Evolutionary conservation across 2,797 vertebrate species (phyloP).

Genomic region (Pipistrellus pipistrellus): DNA sequence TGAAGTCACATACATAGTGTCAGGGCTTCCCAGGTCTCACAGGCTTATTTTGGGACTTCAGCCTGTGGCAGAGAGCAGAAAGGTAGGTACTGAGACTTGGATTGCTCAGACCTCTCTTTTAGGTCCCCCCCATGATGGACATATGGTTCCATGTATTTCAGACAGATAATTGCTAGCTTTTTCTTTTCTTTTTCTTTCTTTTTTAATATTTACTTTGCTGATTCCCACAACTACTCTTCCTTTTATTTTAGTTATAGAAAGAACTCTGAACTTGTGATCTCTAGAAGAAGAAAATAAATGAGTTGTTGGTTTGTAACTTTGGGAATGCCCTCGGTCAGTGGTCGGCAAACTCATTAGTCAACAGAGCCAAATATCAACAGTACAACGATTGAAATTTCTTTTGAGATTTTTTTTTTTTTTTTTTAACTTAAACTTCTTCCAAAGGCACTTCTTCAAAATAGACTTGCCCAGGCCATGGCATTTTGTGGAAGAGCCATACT

Average conservation of each 20-base stretch:
- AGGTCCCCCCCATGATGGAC: not conserved
- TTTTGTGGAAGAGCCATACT: no score
- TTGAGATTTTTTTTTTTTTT: no score
- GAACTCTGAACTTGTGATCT: not conserved
- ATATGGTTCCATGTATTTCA: not conserved
- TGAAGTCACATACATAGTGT: slow-evolving; percentile 13
- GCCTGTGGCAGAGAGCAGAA: not conserved
- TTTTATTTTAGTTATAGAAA: slow-evolving; percentile 46
- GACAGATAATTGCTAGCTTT: not conserved
- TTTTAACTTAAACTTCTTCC: no score
- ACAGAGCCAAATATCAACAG: no score
- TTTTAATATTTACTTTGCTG: not conserved
- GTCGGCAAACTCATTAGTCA: no score
- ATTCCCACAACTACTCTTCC: not conserved
- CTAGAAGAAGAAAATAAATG: not conserved
- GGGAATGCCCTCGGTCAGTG: not conserved
- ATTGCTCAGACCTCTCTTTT: not conserved
- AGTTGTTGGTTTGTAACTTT: not conserved
- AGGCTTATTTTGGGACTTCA: slow-evolving; percentile 7
- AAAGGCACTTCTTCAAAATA: no score
- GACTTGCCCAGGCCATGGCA: no score
- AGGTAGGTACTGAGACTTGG: not conserved
- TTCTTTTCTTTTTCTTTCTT: not conserved
- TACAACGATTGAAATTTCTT: no score
- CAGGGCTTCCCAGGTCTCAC: not conserved